Evolutionary conservation across 1,140 invertebrate genomes (phyloP).

Genomic region (Fopius arisanus): DNA sequence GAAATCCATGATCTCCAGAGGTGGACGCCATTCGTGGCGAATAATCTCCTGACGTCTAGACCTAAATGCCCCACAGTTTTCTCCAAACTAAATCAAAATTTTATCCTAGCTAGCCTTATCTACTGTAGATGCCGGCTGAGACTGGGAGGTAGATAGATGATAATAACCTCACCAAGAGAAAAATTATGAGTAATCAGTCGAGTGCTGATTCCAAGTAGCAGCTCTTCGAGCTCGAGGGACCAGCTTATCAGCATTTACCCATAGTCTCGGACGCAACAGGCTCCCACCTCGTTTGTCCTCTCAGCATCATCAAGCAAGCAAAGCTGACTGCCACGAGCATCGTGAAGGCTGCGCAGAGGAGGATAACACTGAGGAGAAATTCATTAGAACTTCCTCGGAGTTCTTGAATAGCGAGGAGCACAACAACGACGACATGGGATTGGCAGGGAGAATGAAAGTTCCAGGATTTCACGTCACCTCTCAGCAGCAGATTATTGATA

Average conservation of each 20-base stretch:
- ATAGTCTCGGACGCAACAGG: slow-evolving; percentile 57
- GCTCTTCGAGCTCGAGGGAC: slow-evolving; percentile 71
- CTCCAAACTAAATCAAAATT: slow-evolving; percentile 80
- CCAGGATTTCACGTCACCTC: slow-evolving; percentile 69
- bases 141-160: slow-evolving; percentile 64
- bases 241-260: slow-evolving; percentile 66
- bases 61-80: slow-evolving; percentile 86
- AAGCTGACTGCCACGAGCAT: slow-evolving; percentile 62
- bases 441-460: slow-evolving; percentile 71
- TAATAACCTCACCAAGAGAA: slow-evolving; percentile 48
- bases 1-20: slow-evolving; percentile 61
- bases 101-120: slow-evolving; percentile 64
- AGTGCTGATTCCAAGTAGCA: slow-evolving; percentile 67
- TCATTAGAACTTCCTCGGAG: slow-evolving; percentile 56
- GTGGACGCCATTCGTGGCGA: slow-evolving; percentile 83
- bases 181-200: slow-evolving; percentile 60
- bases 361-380: slow-evolving; percentile 47
- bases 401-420: slow-evolving; percentile 66
- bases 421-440: slow-evolving; percentile 66
- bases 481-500: slow-evolving; percentile 69
- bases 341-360: slow-evolving; percentile 58
- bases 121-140: slow-evolving; percentile 64
- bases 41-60: slow-evolving; percentile 91
- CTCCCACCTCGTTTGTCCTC: slow-evolving; percentile 57
- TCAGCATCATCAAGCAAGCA: slow-evolving; percentile 59